Evolutionary conservation across 2,888 invertebrate genomes (phyloP), one percentile per base, ranked within the genome.

Genomic region (Conus canariensis): DNA sequence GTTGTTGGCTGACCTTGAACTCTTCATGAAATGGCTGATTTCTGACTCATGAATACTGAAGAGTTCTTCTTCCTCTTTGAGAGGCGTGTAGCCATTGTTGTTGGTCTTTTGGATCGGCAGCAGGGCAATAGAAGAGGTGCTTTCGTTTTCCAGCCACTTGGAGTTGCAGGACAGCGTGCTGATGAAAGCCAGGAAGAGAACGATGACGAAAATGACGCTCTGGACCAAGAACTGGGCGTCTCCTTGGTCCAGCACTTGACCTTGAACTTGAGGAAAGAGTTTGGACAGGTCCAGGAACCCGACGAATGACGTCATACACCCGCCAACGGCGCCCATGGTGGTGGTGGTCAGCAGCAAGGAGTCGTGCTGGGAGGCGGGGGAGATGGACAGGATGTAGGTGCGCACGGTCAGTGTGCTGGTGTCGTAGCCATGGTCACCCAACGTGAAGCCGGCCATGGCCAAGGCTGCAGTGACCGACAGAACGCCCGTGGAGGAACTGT

Each of bases 211-310:
- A 12, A 88, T 19, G 45, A 88, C 64, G n/a, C 59, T 82, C 64
- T 88, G 88, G 9, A 82, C 88, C 60, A 88, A 30, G 45, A 80
- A 88, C 83, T 82, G 88, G 30, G 82, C 88, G 7, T 60, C 88
- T 19, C 88, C 88, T 8, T 3, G 10, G 60, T 88, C 88, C 30
- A 82, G 22, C 9, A 58, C 22, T 9, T 80, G 58, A 16, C 80
- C 83, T 58, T 60, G 22, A 8, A 59, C 83, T 10, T 80, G 19
- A 5, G 88, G 88, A 22, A 88, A 88, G 25, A 77, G 56, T 8
- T 9, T 30, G 14, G 82, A 59, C 67, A 88, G 83, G 14, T 88
- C 83, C 45, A 88, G 45, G 64, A 58, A 88, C 6, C 88, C 88
- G 16, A 88, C 6, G 22, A 64, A 22, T 12, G 88, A 88, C 67